Evolutionary conservation across 2,888 invertebrate genomes (phyloP).

Genomic region (Limnephilus marmoratus): DNA sequence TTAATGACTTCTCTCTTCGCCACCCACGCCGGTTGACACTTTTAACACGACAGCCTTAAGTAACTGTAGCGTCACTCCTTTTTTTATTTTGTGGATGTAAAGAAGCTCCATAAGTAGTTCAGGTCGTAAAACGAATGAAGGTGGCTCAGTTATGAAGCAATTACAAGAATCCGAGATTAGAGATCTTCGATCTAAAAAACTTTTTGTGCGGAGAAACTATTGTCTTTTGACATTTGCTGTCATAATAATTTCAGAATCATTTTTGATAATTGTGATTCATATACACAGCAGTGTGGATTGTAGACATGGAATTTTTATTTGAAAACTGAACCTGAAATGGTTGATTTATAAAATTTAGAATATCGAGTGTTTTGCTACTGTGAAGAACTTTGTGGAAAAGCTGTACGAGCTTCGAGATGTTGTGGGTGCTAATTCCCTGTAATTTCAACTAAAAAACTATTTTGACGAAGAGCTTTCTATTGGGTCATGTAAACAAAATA

Average conservation of each 20-base stretch:
- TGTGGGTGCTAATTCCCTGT: background rate
- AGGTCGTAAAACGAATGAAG: background rate
- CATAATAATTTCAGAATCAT: no score
- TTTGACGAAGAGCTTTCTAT: no score
- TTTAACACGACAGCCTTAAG: constrained; percentile 52
- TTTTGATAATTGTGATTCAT: no score
- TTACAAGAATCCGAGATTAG: no score
- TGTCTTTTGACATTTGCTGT: no score
- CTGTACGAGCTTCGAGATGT: background rate
- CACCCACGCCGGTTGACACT: constrained; percentile 56
- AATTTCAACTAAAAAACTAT: background rate
- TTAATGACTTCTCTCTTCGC: constrained; percentile 62
- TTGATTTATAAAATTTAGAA: no score
- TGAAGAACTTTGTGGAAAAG: background rate
- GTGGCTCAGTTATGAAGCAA: background rate
- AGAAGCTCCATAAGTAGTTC: background rate
- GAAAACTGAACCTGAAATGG: no score
- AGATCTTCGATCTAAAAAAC: no score
- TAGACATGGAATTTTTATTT: no score
- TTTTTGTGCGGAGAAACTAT: no score
- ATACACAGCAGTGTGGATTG: no score
- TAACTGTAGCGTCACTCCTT: constrained; percentile 36
- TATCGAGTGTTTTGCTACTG: background rate
- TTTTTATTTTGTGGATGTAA: background rate
- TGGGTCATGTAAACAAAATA: no score